These are phyloP conservation scores for Rhodeus uyekii DNA, from an alignment of 2,797 vertebrate species.

Conservation along the genomic window DNA sequence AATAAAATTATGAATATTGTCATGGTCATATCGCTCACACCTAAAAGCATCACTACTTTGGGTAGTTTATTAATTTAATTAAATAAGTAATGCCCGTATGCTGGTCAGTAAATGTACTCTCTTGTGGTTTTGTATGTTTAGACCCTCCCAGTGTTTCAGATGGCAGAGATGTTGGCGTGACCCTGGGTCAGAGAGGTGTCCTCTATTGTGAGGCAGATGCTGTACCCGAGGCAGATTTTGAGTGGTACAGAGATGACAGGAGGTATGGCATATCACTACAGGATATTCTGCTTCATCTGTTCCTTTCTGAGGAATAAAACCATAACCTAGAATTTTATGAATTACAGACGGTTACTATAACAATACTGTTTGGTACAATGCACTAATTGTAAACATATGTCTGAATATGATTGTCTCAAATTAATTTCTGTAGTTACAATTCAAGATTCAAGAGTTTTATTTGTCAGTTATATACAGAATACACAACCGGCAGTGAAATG, in stretches of 20 bases:
- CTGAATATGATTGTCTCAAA: background rate
- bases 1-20: too few species aligned
- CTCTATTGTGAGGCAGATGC: slow-evolving; percentile 93
- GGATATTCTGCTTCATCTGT: slow-evolving; percentile 1
- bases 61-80: background rate
- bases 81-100: background rate
- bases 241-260: slow-evolving; percentile 97
- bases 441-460: too few species aligned
- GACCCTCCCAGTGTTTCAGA: slow-evolving; percentile 90
- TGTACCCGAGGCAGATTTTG: slow-evolving; percentile 88
- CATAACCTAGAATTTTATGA: background rate
- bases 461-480: too few species aligned
- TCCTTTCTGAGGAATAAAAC: background rate
- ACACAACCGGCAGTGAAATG: too few species aligned
- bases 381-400: too few species aligned
- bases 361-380: background rate
- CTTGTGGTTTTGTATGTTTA: slow-evolving; percentile 59
- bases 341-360: background rate
- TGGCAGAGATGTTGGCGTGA: slow-evolving; percentile 89
- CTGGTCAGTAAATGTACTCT: background rate
- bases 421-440: background rate
- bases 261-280: slow-evolving; percentile 74
- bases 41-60: too few species aligned
- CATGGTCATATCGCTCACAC: too few species aligned
- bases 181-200: slow-evolving; percentile 88